phyloP scores from a whole-genome alignment of 2,888 invertebrate genomes.

The Nasonia oneida region DNA sequence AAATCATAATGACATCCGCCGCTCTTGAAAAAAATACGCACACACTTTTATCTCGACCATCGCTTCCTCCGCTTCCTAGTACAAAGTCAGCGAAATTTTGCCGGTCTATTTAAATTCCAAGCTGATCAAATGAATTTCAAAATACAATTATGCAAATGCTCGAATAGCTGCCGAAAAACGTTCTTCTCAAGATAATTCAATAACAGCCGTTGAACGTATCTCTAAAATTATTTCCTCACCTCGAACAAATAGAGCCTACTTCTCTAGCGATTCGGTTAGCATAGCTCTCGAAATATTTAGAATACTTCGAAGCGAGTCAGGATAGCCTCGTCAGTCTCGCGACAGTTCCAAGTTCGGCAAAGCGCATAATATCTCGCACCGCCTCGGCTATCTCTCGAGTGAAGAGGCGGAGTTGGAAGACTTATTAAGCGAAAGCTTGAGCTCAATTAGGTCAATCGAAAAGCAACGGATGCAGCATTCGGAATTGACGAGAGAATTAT shows the following conservation, averaged over 20 bases:
- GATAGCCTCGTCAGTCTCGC: neutral
- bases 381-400: neutral
- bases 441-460: constrained; percentile 26
- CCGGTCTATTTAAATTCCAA: neutral
- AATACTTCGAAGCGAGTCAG: neutral
- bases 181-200: neutral
- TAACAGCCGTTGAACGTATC: neutral
- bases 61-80: too few species aligned
- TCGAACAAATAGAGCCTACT: neutral
- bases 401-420: neutral
- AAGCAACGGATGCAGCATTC: neutral
- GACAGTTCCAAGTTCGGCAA: neutral
- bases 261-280: constrained; percentile 18
- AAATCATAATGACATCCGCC: neutral
- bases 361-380: neutral
- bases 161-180: neutral
- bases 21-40: neutral
- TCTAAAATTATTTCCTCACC: neutral
- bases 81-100: neutral
- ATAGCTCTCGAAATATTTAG: constrained; percentile 49
- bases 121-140: neutral
- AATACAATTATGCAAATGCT: constrained; percentile 2
- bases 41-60: neutral
- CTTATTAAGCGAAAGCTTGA: neutral
- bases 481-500: neutral